Conservation (phyloP, 1,140 invertebrate genomes). For the Papilio xuthus region DNA sequence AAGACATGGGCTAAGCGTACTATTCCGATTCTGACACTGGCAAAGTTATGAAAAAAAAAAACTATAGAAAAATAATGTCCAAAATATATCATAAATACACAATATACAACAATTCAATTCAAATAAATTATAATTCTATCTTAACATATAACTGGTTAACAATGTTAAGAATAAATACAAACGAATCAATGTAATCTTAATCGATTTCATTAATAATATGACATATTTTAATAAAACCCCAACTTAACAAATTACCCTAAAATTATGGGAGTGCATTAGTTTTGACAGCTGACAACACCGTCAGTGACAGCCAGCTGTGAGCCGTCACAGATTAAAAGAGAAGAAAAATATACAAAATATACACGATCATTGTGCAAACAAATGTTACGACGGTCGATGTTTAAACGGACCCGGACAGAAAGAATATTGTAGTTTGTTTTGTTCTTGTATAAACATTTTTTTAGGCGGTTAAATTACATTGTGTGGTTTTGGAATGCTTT, state of each 20-base stretch:
- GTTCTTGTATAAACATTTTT: slow-evolving; percentile 61
- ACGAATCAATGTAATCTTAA: not conserved
- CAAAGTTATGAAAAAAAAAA: too few relatives aligned
- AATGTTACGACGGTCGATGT: slow-evolving; percentile 63
- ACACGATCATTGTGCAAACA: slow-evolving; percentile 72
- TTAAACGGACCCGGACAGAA: slow-evolving; percentile 55
- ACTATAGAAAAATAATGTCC: too few relatives aligned
- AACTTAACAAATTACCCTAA: slow-evolving; percentile 35
- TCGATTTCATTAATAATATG: not conserved
- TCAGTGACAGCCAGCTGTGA: slow-evolving; percentile 57
- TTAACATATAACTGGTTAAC: not conserved
- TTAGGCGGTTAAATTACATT: slow-evolving; percentile 42
- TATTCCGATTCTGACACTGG: too few relatives aligned
- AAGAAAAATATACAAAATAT: slow-evolving; percentile 73
- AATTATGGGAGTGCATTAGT: slow-evolving; percentile 27
- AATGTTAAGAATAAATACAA: not conserved
- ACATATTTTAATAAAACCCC: not conserved
- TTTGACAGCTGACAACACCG: slow-evolving; percentile 36
- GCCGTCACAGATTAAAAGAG: slow-evolving; percentile 65
- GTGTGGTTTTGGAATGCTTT: slow-evolving; percentile 35
- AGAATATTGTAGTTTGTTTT: slow-evolving; percentile 64
- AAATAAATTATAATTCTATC: too few relatives aligned
- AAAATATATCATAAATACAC: too few relatives aligned
- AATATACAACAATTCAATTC: too few relatives aligned
- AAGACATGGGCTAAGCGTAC: too few relatives aligned